Evolutionary conservation across 2,888 invertebrate species (phyloP).

Genomic region (Pogonocherus hispidulus): DNA sequence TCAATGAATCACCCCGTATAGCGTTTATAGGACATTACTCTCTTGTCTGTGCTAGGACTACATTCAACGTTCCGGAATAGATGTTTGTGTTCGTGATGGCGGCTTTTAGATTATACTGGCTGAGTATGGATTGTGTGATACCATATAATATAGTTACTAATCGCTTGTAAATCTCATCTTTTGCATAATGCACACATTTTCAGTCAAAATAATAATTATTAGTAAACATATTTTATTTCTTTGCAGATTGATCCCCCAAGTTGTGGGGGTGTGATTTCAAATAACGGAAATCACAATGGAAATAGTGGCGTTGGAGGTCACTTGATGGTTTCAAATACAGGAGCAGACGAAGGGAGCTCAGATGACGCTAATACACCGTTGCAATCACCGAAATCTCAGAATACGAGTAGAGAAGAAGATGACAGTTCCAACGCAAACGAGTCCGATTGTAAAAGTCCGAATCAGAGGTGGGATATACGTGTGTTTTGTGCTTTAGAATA

Average conservation of each 20-base stretch:
- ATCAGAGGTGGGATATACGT: conserved; percentile 74
- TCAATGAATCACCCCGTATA: too few relatives aligned
- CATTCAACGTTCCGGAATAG: too few relatives aligned
- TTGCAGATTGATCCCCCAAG: conserved; percentile 54
- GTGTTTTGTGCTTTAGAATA: not conserved
- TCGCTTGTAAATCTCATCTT: too few relatives aligned
- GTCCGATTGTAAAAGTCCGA: conserved; percentile 79
- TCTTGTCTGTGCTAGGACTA: too few relatives aligned
- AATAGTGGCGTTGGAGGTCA: conserved; percentile 45
- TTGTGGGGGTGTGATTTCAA: conserved; percentile 46
- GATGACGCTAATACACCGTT: conserved; percentile 66
- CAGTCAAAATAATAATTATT: not conserved
- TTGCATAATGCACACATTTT: not conserved
- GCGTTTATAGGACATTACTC: too few relatives aligned
- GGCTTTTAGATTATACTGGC: too few relatives aligned
- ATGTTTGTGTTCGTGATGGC: too few relatives aligned
- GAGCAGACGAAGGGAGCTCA: conserved; percentile 62
- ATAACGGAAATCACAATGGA: conserved; percentile 42
- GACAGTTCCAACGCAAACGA: conserved; percentile 79
- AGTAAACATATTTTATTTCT: conserved; percentile 1
- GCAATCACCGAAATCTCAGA: conserved; percentile 73
- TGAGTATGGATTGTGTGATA: too few relatives aligned
- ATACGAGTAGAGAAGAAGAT: conserved; percentile 74
- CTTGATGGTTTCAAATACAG: conserved; percentile 52
- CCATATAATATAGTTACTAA: too few relatives aligned